Base-by-base conservation (phyloP, 2,888 invertebrate species). In the Ochropleura leucogaster region DNA sequence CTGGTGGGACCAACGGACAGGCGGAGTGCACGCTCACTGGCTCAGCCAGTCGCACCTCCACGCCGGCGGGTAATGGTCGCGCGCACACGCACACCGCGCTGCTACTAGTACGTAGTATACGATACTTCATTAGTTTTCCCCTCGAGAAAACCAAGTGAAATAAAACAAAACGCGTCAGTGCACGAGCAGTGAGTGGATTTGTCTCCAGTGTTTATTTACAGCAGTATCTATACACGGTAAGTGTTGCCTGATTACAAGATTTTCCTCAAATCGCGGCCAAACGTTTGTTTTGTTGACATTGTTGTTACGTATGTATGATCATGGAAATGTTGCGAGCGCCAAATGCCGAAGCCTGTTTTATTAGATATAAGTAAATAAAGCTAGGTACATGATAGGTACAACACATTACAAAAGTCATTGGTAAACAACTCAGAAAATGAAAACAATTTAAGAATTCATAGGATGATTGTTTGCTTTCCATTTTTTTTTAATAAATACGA, bases 131-230 rank as follows among this genome's bases (percentile, higher is more conserved):
- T 94, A 89, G 94, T 95, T 95, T 95, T 95, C 95, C 90, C 83
- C 72, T 77, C 86, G 93, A 91, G 95, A 95, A 95, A 95, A 95
- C 93, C 91, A 91, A 95, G 95, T 95, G 95, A 93, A 94, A 94
- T 93, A 93, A 89, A 85, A 85, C 78, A 84, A 85, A 65, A 46
- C 78, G 83, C 84, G 85, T 83, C 82, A 85, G 90, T 92, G 91
- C 86, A 89, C 87, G 74, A 84, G 84, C 90, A 84, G 91, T 92
- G 92, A 91, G 93, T 95, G 93, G 89, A 91, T 92, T 92, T 90
- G 85, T 85, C 78, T 74, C 76, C 84, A 86, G 92, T 90, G 89
- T 85, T 84, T 79, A 69, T 77, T 84, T 70, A 63, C 75, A 65
- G 74, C 77, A 74, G 72, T 74, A 76, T 84, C 84, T 87, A 79